Base-by-base conservation (phyloP, 1,140 invertebrate genomes). In the Amyelois transitella region DNA sequence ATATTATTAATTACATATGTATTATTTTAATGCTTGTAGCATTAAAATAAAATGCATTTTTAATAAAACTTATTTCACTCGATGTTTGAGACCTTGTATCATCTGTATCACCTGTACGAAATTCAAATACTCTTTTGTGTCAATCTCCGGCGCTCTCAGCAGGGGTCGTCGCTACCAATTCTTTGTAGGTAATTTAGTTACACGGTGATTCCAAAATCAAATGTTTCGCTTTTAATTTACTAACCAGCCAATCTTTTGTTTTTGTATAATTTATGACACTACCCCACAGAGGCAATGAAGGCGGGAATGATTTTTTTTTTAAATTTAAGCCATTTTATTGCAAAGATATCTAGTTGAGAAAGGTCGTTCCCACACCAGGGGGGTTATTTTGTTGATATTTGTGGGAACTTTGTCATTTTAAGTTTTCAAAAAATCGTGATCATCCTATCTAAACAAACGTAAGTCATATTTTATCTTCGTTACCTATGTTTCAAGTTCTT, bases 141-240 rank as follows among this genome's bases (percentile, higher is more conserved):
- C 38, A n/a, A 38, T 3, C 32, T 38, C 43, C 32, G 38, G 6
- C 19, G 17, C 21, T 22, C 64, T 12, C 66, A 58, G 43, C 67
- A 47, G 64, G 69, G 62, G 63, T 55, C 57, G 64, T 70, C 57
- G 64, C 73, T 72, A 72, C 69, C 58, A 60, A 55, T 10, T 32
- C 51, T 43, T 60, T 48, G 22, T 38, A 38, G 45, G 55, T 69
- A 75, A 71, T 69, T 72, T 60, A 70, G 68, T 71, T 73, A 64
- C 68, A 73, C 70, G 73, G 63, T 72, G 53, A 55, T 66, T 62
- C 68, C 10, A 20, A 25, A 53, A 38, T 38, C 17, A 14, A 38
- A 21, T 49, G 50, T 48, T 53, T 53, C 28, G 51, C 51, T 44
- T 38, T 44, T 59, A 32, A 53, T 59, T 59, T 59, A 59, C 53